Percentiles rank a stretch among this genome's conserved stretches.
These are phyloP conservation scores for Enteromius unitaeniatus DNA, from an alignment of 2,797 vertebrate genomes.

Conservation along the genomic window DNA sequence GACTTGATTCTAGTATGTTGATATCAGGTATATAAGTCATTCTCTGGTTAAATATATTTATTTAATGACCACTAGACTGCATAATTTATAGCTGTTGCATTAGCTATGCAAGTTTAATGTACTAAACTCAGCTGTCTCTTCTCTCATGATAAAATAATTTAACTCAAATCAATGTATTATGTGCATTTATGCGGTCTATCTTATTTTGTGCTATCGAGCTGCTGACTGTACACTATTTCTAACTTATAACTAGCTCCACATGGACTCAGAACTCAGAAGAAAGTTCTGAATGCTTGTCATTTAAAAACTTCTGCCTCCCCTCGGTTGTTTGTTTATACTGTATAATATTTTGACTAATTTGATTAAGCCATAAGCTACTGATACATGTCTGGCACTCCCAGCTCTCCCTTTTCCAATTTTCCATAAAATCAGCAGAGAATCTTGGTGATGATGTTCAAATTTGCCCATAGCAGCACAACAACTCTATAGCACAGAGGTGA, in stretches of 20 bases:
- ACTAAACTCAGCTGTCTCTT: background rate
- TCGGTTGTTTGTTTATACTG: background rate
- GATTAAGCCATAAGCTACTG: background rate
- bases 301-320: background rate
- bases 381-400: background rate
- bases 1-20: background rate
- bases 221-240: slow-evolving; percentile 4
- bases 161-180: background rate
- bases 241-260: slow-evolving; percentile 2
- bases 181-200: background rate
- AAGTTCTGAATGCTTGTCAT: background rate
- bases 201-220: background rate
- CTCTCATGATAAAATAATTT: background rate
- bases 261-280: background rate
- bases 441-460: too few relatives aligned
- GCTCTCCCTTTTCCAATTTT: background rate
- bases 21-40: background rate
- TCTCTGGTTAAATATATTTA: background rate
- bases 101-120: slow-evolving; percentile 3
- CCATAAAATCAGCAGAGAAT: slow-evolving; percentile 1
- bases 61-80: background rate
- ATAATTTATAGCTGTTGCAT: background rate
- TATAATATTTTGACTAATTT: background rate
- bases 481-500: background rate
- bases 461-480: background rate